A percentile compares a stretch with the other conserved stretches of the same genome.
Evolutionary conservation across 1,140 invertebrate species (phyloP).

Genomic region (Acromyrmex charruanus): DNA sequence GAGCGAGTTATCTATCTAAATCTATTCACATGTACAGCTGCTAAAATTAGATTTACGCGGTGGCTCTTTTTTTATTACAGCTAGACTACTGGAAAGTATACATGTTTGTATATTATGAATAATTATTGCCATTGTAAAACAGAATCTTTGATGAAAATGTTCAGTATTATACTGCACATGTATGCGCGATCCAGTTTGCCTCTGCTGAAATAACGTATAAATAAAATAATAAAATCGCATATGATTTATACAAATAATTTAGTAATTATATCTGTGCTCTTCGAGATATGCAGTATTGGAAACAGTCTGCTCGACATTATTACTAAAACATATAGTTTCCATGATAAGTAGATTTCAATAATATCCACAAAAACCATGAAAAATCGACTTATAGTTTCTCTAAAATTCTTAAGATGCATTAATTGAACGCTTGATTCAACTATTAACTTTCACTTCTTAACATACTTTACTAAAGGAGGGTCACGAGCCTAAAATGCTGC

Average conservation of each 20-base stretch:
- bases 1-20: conserved; percentile 78
- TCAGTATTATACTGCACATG: conserved; percentile 32
- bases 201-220: conserved; percentile 65
- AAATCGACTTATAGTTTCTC: conserved; percentile 51
- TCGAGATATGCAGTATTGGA: conserved; percentile 58
- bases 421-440: conserved; percentile 68
- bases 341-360: conserved; percentile 44
- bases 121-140: conserved; percentile 82
- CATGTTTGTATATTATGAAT: conserved; percentile 77
- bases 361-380: conserved; percentile 65
- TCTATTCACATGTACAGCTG: conserved; percentile 81
- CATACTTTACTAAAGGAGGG: conserved; percentile 86
- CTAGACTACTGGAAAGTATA: conserved; percentile 80
- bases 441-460: conserved; percentile 79
- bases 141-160: conserved; percentile 65
- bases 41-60: conserved; percentile 76
- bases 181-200: conserved; percentile 65
- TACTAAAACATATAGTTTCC: conserved; percentile 62
- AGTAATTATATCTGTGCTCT: conserved; percentile 61
- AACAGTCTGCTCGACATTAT: conserved; percentile 33
- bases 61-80: conserved; percentile 72
- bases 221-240: conserved; percentile 56
- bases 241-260: conserved; percentile 75
- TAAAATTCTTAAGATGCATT: conserved; percentile 60
- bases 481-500: conserved; percentile 88